phyloP scores from a whole-genome alignment of 2,113 vertebrate genomes.

The Aepyceros melampus region DNA sequence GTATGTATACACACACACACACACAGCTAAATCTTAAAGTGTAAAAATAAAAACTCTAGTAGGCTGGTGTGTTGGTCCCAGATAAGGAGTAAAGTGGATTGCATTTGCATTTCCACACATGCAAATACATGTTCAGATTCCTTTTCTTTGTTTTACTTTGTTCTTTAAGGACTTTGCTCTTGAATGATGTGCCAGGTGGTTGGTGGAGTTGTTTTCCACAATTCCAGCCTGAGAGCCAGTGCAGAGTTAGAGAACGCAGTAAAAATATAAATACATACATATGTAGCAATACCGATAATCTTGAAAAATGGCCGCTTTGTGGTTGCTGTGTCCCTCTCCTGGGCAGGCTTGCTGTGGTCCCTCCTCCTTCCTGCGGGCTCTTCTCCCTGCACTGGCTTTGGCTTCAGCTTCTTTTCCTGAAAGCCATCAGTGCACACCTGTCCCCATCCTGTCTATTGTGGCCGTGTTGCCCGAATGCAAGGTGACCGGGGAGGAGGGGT shows the following conservation, averaged over 20 bases:
- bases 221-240: background rate
- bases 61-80: conserved; percentile 54
- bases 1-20: background rate
- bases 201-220: conserved; percentile 34
- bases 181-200: conserved; percentile 27
- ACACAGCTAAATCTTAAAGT: background rate
- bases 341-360: conserved; percentile 6
- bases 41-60: background rate
- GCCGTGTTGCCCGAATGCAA: conserved; percentile 34
- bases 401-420: background rate
- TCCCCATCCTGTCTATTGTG: conserved; percentile 59
- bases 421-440: fast-evolving
- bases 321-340: background rate
- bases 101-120: conserved; percentile 63
- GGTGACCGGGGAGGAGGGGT: background rate
- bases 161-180: background rate
- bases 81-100: conserved; percentile 63
- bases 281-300: background rate
- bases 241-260: background rate
- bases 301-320: background rate
- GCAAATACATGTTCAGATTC: conserved; percentile 44
- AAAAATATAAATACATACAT: background rate
- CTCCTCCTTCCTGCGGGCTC: conserved; percentile 41
- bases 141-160: background rate
- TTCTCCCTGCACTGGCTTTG: background rate